phyloP scores from a whole-genome alignment of 1,140 invertebrate species.

The Laupala kohalensis region DNA sequence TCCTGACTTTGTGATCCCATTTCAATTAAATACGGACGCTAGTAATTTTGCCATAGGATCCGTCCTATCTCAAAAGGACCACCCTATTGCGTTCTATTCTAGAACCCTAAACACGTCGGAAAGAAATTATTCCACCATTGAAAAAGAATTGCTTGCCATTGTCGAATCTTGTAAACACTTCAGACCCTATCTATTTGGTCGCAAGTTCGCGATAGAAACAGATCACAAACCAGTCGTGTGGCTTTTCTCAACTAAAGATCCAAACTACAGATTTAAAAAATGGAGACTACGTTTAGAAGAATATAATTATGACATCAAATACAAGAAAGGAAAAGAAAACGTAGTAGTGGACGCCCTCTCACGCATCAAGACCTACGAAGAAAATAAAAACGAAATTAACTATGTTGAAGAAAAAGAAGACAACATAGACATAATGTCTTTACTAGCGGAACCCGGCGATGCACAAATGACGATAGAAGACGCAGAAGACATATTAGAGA shows the following conservation, averaged over 20 bases:
- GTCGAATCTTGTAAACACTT: not conserved
- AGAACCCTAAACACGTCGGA: constrained; percentile 24
- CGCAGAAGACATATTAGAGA: no score
- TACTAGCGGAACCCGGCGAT: no score
- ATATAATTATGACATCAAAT: constrained; percentile 19
- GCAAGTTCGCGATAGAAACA: constrained; percentile 17
- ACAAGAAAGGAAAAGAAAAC: constrained; percentile 17
- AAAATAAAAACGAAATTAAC: no score
- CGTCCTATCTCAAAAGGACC: constrained; percentile 18
- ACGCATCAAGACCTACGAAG: no score
- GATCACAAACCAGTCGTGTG: constrained; percentile 17
- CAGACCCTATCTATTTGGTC: constrained; percentile 14
- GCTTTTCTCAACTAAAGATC: constrained; percentile 15
- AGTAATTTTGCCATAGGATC: constrained; percentile 20
- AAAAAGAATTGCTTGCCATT: constrained; percentile 14
- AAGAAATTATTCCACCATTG: constrained; percentile 26
- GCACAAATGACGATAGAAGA: no score
- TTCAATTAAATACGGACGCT: constrained; percentile 21
- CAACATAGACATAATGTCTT: no score
- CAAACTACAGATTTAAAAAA: constrained; percentile 14
- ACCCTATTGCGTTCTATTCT: constrained; percentile 27
- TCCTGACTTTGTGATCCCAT: constrained; percentile 14
- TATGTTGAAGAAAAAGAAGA: no score
- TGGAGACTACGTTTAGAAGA: constrained; percentile 17
- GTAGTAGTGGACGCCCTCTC: no score